These are phyloP conservation scores for Acanthoscelides obtectus DNA, from an alignment of 2,888 invertebrate species.

Conservation along the genomic window DNA sequence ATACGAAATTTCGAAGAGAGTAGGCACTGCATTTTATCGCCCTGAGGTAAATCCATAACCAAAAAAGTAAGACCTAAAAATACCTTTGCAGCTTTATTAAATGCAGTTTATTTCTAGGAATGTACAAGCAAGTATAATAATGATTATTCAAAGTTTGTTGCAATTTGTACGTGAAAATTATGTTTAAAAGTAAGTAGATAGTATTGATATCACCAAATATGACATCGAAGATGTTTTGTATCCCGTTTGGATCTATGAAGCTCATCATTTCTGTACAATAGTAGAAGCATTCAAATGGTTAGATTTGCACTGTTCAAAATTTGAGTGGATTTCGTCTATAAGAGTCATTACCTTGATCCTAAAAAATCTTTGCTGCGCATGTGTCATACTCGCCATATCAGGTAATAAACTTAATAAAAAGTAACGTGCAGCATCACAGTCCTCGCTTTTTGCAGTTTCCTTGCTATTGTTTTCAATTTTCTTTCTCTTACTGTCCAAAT, in stretches of 20 bases:
- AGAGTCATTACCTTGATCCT: slow-evolving; percentile 6
- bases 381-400: slow-evolving; percentile 6
- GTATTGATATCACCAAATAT: background rate
- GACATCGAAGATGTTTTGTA: background rate
- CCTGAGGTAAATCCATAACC: too few species aligned
- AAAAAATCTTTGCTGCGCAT: slow-evolving; percentile 2
- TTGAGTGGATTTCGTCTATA: slow-evolving; percentile 5
- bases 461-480: background rate
- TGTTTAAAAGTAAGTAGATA: too few species aligned
- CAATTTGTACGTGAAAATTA: too few species aligned
- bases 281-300: background rate
- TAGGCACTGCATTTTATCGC: too few species aligned
- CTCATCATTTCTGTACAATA: background rate
- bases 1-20: too few species aligned
- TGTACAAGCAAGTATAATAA: too few species aligned
- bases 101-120: too few species aligned
- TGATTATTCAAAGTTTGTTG: too few species aligned
- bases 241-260: background rate
- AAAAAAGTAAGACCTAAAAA: too few species aligned
- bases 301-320: background rate
- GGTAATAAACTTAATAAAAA: slow-evolving; percentile 10
- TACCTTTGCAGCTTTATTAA: too few species aligned
- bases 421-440: slow-evolving; percentile 1
- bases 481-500: background rate
- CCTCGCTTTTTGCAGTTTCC: background rate